Evolutionary conservation across 35 echinoderm and acorn worm genomes (phyloP), one percentile per base, ranked within the genome.

Genomic region (Apostichopus californicus): DNA sequence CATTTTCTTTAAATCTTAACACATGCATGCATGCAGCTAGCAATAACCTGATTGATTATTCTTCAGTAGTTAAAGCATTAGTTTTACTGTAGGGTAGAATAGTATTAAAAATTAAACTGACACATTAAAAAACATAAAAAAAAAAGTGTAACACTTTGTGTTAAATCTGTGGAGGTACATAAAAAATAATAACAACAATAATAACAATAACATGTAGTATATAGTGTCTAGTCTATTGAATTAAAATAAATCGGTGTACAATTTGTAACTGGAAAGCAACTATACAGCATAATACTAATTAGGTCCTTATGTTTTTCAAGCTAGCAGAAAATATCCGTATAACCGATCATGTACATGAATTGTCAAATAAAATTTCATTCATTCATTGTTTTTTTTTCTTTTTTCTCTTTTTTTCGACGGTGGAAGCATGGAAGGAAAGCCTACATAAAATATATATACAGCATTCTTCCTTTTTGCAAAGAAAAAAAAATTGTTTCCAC

Each of bases 301-400:
- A 75, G 71, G 71, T 75, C 71, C 71, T 20, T 7, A 75, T 75
- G 71, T 20, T 75, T 75, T 22, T 18, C 34, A 46, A 75, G 71
- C 71, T 75, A 75, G 71, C 71, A 75, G 71, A 75, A 18, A 14
- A 75, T 75, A 18, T 75, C 71, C 71, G n/a, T 17, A 54, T 58
- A 60, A 85, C 58, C 81, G 17, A 85, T 21, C 55, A 85, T 85
- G 81, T 85, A 85, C 81, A 85, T 84, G 81, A 84, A 85, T 58
- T 85, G 81, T 85, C 55, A 85, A 85, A 85, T 85, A 85, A n/a
- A 46, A 85, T 85, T 85, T 59, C 81, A 85, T 12, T 59, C 81
- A 85, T 12, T 75, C 71, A 75, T 75, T 18, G 17, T 75, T 75
- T 75, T 75, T n/a, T 11, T 73, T 73, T 73, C 26, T 28, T 28